Evolutionary conservation across 1,140 invertebrate species (phyloP).

Genomic region (Yoshiicerus persimilis): DNA sequence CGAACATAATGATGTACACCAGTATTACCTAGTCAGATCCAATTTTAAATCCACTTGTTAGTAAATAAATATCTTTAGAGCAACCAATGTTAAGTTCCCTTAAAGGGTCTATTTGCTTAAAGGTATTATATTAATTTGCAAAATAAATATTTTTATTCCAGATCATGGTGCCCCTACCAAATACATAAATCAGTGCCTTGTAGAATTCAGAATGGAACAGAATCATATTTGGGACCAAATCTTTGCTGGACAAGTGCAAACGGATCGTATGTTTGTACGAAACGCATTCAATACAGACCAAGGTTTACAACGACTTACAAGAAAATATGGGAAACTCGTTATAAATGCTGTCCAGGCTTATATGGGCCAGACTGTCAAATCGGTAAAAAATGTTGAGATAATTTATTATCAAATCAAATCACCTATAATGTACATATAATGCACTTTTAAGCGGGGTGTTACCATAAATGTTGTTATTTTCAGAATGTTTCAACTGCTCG

Average conservation of each 20-base stretch:
- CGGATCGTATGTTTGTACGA: constrained; percentile 34
- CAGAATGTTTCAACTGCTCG: constrained; percentile 45
- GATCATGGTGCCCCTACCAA: constrained; percentile 44
- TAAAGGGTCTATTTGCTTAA: no score
- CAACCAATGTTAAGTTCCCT: no score
- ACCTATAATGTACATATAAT: no score
- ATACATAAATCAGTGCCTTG: constrained; percentile 35
- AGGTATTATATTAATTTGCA: background rate
- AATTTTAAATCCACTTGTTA: no score
- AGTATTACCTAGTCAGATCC: no score
- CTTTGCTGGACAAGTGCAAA: constrained; percentile 40
- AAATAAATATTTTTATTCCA: background rate
- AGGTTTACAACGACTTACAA: constrained; percentile 38
- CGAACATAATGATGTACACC: no score
- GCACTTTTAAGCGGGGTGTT: background rate
- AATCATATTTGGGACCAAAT: constrained; percentile 37
- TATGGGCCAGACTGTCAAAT: constrained; percentile 27
- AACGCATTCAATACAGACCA: constrained; percentile 29
- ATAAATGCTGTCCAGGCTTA: constrained; percentile 42
- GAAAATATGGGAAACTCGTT: constrained; percentile 34
- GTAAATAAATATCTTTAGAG: no score
- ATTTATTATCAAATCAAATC: no score
- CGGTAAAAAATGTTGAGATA: background rate
- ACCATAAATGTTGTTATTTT: background rate
- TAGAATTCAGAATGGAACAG: constrained; percentile 38